phyloP scores from a whole-genome alignment of 1,140 invertebrate species.

The Drosophila baimaii region DNA sequence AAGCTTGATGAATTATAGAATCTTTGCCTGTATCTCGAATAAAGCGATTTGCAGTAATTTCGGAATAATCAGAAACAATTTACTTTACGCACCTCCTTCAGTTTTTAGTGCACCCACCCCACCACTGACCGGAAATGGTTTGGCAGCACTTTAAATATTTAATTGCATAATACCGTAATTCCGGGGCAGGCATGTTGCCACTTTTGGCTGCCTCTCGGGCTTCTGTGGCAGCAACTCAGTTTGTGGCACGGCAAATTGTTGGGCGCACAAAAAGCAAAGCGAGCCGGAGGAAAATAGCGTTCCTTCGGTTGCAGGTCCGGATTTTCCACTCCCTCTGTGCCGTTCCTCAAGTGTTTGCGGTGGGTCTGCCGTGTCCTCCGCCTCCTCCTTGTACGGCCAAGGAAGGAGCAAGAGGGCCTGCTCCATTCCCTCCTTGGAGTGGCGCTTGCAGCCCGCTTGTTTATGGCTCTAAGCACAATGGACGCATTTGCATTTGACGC shows the following conservation, averaged over 20 bases:
- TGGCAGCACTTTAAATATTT: constrained; percentile 75
- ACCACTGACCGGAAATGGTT: constrained; percentile 22
- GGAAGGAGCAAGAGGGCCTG: not conserved
- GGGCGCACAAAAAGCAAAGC: constrained; percentile 25
- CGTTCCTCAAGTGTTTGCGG: constrained; percentile 71
- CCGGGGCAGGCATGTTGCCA: constrained; percentile 53
- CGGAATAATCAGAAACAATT: not conserved
- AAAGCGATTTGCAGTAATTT: not conserved
- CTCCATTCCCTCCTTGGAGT: constrained; percentile 14
- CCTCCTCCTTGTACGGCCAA: not conserved
- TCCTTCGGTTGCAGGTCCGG: constrained; percentile 14
- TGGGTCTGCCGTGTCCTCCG: constrained; percentile 8
- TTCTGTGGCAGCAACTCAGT: constrained; percentile 10
- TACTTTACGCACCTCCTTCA: not conserved
- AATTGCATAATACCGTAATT: constrained; percentile 72
- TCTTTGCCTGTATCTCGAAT: not conserved
- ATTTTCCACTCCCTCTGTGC: constrained; percentile 60
- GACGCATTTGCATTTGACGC: constrained; percentile 78
- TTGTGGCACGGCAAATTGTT: constrained; percentile 58
- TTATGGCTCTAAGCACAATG: constrained; percentile 57
- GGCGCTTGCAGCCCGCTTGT: constrained; percentile 61
- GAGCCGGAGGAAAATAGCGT: constrained; percentile 15
- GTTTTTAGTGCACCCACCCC: not conserved
- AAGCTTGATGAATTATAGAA: not conserved
- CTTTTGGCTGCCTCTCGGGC: constrained; percentile 39